Base-by-base conservation (phyloP, 1,140 invertebrate species). In the Drosophila prosaltans region DNA sequence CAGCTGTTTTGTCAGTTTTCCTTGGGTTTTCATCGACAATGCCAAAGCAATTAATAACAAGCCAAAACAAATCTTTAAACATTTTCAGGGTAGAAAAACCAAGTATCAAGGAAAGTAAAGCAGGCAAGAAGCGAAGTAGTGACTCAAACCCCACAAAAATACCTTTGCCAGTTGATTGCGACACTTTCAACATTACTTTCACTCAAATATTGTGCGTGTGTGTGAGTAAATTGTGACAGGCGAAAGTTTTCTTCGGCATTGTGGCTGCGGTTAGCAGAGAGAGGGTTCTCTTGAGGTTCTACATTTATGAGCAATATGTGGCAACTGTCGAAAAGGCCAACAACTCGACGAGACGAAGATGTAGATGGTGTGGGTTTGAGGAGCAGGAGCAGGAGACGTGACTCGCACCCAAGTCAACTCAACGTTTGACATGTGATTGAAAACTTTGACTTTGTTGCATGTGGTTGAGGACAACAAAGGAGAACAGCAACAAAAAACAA, bases 391-490 rank as follows among this genome's bases (percentile, higher is more conserved):
- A 65, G 63, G 57, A 55, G 69, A 75, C 68, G 62, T 59, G 74
- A 55, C 74, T 68, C 60, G 72, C 74, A 83, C 74, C 72, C 77
- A 70, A 88, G 84, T 89, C 80, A 88, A 88, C 66, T 84, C 69
- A 72, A 78, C 78, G 80, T 76, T 89, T 89, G 84, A 89, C 84
- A 89, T 89, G 74, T 89, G 84, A 89, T 89, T 89, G 84, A 89
- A 89, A 89, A 89, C 84, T 89, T 89, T 89, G 84, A 89, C 84
- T 89, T 89, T 89, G 73, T 78, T 86, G 78, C 82, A 77, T 88
- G 78, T 80, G 84, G 70, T 77, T 73, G 74, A 65, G 62, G 57
- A 67, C 66, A 71, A 69, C 58, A 78, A 66, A 79, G 81, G 65
- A 65, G 43, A 9, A 26, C 43, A 40, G 59, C 28, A 65, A 32